Percentiles rank a stretch among this genome's conserved stretches.
Conservation (phyloP, 2,888 invertebrate genomes). For the Drepanosiphum platanoidis region DNA sequence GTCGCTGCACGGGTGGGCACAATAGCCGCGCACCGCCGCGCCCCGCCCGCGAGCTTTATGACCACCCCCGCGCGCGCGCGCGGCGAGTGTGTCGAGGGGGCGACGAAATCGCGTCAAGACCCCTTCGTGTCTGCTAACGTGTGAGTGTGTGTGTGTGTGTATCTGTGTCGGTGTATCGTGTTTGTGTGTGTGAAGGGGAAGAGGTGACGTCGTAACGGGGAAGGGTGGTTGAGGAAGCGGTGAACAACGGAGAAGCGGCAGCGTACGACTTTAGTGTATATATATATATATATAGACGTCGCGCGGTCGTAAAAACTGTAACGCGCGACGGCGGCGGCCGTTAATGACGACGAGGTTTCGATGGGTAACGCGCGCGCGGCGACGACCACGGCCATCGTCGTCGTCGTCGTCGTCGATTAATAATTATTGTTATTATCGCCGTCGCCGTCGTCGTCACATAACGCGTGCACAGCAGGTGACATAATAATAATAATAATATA, state of each 20-base stretch:
- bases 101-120: conserved; percentile 30
- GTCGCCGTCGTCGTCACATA: not conserved
- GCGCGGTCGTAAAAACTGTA: conserved; percentile 14
- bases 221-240: not conserved
- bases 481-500: not conserved
- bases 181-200: too few species aligned
- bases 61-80: not conserved
- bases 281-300: conserved; percentile 16
- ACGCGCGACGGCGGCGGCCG: conserved; percentile 20
- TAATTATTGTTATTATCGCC: conserved; percentile 35
- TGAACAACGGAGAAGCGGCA: not conserved
- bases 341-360: conserved; percentile 39
- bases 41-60: not conserved
- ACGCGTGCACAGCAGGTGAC: not conserved
- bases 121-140: not conserved
- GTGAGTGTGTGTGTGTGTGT: not conserved
- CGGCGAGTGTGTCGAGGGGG: not conserved
- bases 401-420: conserved; percentile 13
- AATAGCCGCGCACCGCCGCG: not conserved
- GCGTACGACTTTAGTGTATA: not conserved
- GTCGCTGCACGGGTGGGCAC: not conserved
- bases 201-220: not conserved
- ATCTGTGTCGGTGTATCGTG: not conserved
- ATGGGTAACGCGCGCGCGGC: not conserved
- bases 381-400: conserved; percentile 2